These are phyloP conservation scores for Gymnocephalus cernua DNA, from an alignment of 2,113 vertebrate genomes.

Conservation along the genomic window DNA sequence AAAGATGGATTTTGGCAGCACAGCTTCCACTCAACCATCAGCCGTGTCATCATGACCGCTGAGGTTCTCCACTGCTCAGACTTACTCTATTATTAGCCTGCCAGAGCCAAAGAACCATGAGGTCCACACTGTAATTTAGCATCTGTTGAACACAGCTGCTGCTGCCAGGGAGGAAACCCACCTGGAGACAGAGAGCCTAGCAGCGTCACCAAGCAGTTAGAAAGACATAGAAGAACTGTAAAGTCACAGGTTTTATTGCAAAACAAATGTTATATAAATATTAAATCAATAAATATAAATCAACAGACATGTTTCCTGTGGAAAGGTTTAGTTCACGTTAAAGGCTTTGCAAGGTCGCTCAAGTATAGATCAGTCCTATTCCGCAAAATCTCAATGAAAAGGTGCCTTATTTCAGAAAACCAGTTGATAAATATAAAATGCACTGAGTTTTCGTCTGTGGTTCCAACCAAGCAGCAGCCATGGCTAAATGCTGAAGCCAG, in stretches of 20 bases:
- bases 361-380: neutral
- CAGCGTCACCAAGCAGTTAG: neutral
- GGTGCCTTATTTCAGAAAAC: conserved; percentile 1
- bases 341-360: too few relatives aligned
- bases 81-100: conserved; percentile 78
- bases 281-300: neutral
- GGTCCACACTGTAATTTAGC: conserved; percentile 80
- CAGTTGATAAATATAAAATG: conserved; percentile 31
- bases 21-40: conserved; percentile 21
- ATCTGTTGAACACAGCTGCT: conserved; percentile 80
- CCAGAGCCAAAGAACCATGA: conserved; percentile 63
- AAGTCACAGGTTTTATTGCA: neutral
- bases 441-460: conserved; percentile 33
- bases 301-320: neutral
- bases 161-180: conserved; percentile 56
- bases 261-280: neutral
- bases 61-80: conserved; percentile 58
- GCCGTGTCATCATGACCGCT: conserved; percentile 49
- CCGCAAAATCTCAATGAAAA: neutral
- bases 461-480: neutral
- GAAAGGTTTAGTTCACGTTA: neutral
- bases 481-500: neutral
- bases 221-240: neutral
- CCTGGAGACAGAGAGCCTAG: conserved; percentile 53
- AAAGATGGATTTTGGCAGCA: conserved; percentile 35